These are phyloP conservation scores for Sepiola atlantica DNA, from an alignment of 2,888 invertebrate species.

Conservation along the genomic window DNA sequence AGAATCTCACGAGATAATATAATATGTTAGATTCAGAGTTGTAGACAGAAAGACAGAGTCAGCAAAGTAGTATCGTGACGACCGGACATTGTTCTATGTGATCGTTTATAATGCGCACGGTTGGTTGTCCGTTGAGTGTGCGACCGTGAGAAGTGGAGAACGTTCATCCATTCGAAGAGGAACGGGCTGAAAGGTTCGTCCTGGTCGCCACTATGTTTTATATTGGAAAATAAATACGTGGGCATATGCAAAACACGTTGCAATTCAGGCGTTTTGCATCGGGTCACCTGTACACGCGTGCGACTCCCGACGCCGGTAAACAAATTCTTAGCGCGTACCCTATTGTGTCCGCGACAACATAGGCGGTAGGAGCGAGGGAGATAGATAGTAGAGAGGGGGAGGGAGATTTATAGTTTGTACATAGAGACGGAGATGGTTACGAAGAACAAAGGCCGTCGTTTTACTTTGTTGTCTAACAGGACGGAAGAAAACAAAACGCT, in stretches of 20 bases:
- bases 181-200: neutral
- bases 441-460: neutral
- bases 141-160: neutral
- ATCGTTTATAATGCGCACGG: too few species aligned
- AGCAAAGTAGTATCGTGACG: too few species aligned
- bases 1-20: too few species aligned
- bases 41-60: too few species aligned
- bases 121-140: neutral
- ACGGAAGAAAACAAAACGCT: neutral
- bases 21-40: too few species aligned
- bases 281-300: constrained; percentile 32
- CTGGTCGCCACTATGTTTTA: neutral
- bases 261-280: neutral
- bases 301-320: neutral
- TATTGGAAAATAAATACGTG: neutral
- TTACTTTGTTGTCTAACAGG: neutral
- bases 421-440: too few species aligned
- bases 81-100: too few species aligned
- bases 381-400: neutral
- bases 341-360: neutral
- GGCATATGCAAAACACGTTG: neutral
- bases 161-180: neutral
- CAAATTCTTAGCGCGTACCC: neutral
- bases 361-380: neutral
- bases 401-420: too few species aligned